A percentile compares a stretch with the other conserved stretches of the same genome.
Evolutionary conservation across 2,113 vertebrate genomes (phyloP).

Genomic region (Hypomesus transpacificus): DNA sequence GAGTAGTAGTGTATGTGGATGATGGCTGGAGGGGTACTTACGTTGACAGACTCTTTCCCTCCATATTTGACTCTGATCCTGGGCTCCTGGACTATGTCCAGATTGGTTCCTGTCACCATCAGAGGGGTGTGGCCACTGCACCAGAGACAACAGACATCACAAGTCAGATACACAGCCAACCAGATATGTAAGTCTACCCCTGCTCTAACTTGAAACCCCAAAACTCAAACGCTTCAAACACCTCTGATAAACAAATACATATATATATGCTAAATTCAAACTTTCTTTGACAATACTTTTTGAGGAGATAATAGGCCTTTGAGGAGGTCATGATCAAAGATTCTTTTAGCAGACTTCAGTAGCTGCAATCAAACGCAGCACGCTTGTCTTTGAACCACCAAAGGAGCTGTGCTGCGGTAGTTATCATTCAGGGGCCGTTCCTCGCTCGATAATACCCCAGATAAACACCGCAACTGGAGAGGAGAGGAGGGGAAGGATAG

Average conservation of each 20-base stretch:
- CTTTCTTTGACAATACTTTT: conserved; percentile 31
- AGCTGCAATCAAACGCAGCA: conserved; percentile 35
- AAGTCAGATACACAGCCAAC: conserved; percentile 30
- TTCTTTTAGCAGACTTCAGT: conserved; percentile 45
- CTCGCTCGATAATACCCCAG: conserved; percentile 30
- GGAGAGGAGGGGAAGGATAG: too few species aligned
- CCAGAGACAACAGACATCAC: conserved; percentile 21
- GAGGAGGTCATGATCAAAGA: conserved; percentile 47
- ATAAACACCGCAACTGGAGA: conserved; percentile 24
- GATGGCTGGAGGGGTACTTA: conserved; percentile 66
- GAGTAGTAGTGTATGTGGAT: not conserved
- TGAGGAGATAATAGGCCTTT: conserved; percentile 50
- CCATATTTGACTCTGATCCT: conserved; percentile 89
- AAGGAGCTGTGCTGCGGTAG: conserved; percentile 20
- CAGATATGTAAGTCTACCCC: not conserved
- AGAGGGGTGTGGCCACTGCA: conserved; percentile 92
- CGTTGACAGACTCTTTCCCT: conserved; percentile 89
- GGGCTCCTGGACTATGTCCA: conserved; percentile 95
- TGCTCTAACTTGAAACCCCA: not conserved
- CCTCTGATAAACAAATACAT: conserved; percentile 10
- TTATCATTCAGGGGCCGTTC: conserved; percentile 42
- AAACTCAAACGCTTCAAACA: not conserved
- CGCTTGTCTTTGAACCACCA: conserved; percentile 38
- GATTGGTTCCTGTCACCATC: conserved; percentile 89
- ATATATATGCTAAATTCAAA: conserved; percentile 7